A percentile compares a stretch with the other conserved stretches of the same genome.
These are phyloP conservation scores for Nemopilema nomurai DNA, from an alignment of 30 jellyfish, hydroid and myxozoan genomes.

Conservation along the genomic window DNA sequence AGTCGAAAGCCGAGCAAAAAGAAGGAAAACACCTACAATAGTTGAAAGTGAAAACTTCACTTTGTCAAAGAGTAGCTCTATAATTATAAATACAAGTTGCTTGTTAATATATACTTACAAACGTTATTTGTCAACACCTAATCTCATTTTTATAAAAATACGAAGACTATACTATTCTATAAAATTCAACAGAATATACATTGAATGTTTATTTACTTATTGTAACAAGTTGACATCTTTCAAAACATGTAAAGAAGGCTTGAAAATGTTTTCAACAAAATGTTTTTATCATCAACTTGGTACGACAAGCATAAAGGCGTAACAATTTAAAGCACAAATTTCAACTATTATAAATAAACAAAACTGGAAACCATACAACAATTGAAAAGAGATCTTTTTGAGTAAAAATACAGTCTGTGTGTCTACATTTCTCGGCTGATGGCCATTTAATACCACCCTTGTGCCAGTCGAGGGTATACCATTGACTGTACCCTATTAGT, in stretches of 20 bases:
- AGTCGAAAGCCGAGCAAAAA: neutral
- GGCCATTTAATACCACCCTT: neutral
- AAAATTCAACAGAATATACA: neutral
- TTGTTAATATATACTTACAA: neutral
- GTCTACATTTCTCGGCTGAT: neutral
- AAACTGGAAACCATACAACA: too few species aligned
- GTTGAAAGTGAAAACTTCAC: too few species aligned
- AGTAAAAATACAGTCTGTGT: too few species aligned
- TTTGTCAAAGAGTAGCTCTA: too few species aligned
- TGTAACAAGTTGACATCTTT: neutral
- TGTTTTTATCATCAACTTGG: neutral
- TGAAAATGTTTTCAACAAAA: neutral
- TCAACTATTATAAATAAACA: too few species aligned
- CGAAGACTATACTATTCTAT: neutral
- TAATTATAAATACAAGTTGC: neutral
- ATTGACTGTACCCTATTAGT: neutral
- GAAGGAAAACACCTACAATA: neutral
- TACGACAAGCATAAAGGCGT: neutral
- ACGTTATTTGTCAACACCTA: neutral
- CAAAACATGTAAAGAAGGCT: neutral
- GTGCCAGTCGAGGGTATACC: neutral
- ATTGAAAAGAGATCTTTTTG: too few species aligned
- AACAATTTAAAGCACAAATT: neutral
- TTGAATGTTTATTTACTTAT: too few species aligned
- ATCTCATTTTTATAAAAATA: neutral